phyloP scores from a whole-genome alignment of 1,140 invertebrate genomes.

The Drosophila bocqueti region DNA sequence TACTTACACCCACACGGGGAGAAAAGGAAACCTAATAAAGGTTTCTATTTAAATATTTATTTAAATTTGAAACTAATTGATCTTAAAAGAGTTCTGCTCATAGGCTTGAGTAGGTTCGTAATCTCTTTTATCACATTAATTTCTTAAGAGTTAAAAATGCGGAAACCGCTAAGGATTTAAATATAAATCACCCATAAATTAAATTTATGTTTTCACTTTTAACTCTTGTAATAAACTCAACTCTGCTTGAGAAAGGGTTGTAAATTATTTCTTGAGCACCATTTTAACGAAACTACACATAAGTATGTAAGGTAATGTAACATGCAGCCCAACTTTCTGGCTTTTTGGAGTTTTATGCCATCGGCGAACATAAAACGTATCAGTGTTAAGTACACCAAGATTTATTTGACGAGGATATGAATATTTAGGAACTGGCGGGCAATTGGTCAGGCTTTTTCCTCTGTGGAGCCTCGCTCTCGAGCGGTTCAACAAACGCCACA shows the following conservation, averaged over 20 bases:
- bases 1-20: constrained; percentile 1
- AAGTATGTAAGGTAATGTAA: neutral
- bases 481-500: constrained; percentile 71
- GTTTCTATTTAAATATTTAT: neutral
- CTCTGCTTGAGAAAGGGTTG: neutral
- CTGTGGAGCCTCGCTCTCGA: constrained; percentile 16
- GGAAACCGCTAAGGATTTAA: neutral
- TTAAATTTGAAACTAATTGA: neutral
- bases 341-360: neutral
- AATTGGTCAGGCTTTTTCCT: constrained; percentile 11
- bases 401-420: constrained; percentile 7
- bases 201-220: neutral
- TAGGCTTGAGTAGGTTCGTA: too few relatives aligned
- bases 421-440: constrained; percentile 4
- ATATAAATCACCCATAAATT: neutral
- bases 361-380: constrained; percentile 10
- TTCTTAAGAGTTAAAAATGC: neutral
- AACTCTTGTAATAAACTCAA: neutral
- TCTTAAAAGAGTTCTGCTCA: neutral
- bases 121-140: neutral
- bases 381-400: neutral
- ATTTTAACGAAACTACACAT: neutral
- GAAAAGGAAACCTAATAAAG: neutral
- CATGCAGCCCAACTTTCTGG: neutral
- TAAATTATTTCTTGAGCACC: neutral